These are phyloP conservation scores for Limonius californicus DNA, from an alignment of 1,140 invertebrate species.

Conservation along the genomic window DNA sequence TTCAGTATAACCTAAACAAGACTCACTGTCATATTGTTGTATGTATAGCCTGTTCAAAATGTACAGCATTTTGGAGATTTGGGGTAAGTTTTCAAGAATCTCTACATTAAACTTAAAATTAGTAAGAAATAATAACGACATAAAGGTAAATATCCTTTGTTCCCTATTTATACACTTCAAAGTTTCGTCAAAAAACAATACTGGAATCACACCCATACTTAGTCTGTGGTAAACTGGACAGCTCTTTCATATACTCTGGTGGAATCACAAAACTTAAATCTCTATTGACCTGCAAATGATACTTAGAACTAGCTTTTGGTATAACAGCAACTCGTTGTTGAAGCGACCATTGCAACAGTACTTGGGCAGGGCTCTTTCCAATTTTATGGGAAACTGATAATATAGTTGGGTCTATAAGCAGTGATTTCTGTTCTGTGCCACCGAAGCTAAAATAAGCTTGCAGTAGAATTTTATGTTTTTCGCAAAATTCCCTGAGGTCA, in stretches of 20 bases:
- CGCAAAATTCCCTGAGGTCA: background rate
- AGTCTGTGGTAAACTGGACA: background rate
- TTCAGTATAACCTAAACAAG: too few species aligned
- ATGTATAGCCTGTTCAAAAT: too few species aligned
- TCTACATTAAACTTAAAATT: too few species aligned
- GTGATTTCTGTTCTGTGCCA: background rate
- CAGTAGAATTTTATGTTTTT: background rate
- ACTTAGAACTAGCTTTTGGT: background rate
- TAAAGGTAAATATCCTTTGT: too few species aligned
- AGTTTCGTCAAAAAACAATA: too few species aligned
- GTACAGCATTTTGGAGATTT: too few species aligned
- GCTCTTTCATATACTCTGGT: background rate
- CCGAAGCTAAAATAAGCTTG: background rate
- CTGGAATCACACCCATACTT: background rate
- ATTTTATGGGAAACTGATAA: background rate
- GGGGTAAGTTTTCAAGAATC: too few species aligned
- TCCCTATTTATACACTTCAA: too few species aligned
- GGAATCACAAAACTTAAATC: background rate
- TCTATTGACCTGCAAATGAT: background rate
- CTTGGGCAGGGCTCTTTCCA: background rate
- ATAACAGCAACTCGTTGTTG: background rate
- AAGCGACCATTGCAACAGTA: background rate
- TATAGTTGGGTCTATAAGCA: background rate
- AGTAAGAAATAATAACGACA: too few species aligned
- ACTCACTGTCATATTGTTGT: too few species aligned